phyloP scores from a whole-genome alignment of 2,888 invertebrate genomes.

The Epinotia demarniana region DNA sequence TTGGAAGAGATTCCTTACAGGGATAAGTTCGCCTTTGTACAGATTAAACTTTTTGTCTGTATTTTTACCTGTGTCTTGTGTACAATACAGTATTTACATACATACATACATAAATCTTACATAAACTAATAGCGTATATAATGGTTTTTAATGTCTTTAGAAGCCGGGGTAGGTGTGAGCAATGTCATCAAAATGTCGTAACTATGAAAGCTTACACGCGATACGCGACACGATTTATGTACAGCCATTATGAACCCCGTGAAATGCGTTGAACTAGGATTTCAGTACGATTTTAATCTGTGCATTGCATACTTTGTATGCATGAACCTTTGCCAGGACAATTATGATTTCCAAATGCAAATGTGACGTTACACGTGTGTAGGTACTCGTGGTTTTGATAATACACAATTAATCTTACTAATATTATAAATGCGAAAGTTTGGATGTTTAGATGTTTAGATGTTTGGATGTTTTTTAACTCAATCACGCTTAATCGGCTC shows the following conservation, averaged over 20 bases:
- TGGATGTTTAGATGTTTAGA: too few relatives aligned
- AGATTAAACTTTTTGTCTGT: too few relatives aligned
- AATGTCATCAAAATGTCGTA: conserved; percentile 6
- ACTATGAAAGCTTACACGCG: background rate
- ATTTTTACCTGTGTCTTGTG: too few relatives aligned
- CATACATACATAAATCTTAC: too few relatives aligned
- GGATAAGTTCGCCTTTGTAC: too few relatives aligned
- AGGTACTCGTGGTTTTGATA: too few relatives aligned
- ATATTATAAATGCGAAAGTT: too few relatives aligned
- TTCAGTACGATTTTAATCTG: background rate
- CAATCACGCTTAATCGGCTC: too few relatives aligned
- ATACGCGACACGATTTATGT: background rate
- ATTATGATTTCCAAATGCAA: conserved; percentile 1
- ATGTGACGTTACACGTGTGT: background rate
- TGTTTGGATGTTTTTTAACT: too few relatives aligned
- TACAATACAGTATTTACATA: too few relatives aligned
- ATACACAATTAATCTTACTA: too few relatives aligned
- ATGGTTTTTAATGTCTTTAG: background rate
- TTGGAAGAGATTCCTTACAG: too few relatives aligned
- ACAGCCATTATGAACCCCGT: background rate
- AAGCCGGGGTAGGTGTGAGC: background rate
- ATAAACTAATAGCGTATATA: background rate
- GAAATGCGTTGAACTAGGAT: background rate
- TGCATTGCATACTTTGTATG: background rate
- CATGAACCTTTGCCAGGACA: background rate